Percentiles rank a stretch among this genome's conserved stretches.
These are phyloP conservation scores for Byasa hedistus DNA, from an alignment of 2,888 invertebrate species.

Conservation along the genomic window DNA sequence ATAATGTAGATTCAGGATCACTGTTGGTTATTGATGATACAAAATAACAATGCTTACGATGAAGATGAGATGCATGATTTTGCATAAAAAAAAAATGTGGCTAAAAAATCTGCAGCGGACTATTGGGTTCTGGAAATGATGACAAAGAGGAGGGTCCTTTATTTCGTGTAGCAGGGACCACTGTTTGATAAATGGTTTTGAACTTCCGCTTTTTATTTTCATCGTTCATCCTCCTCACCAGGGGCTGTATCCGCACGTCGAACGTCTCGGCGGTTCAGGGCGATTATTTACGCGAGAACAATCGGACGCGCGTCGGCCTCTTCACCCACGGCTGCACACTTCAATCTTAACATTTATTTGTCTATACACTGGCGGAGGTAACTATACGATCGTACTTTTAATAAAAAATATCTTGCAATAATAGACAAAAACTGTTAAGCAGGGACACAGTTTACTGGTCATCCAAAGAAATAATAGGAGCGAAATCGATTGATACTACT, in stretches of 20 bases:
- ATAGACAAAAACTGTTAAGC: not conserved
- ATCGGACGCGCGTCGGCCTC: slow-evolving; percentile 23
- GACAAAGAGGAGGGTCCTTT: slow-evolving; percentile 15
- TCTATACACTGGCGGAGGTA: not conserved
- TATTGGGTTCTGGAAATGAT: not conserved
- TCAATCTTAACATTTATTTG: not conserved
- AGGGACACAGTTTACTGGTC: not conserved
- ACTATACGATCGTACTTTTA: not conserved
- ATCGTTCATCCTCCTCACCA: slow-evolving; percentile 53
- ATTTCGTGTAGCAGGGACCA: slow-evolving; percentile 49
- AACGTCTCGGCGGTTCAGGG: slow-evolving; percentile 58
- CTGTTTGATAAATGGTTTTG: slow-evolving; percentile 72
- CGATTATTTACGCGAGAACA: slow-evolving; percentile 64
- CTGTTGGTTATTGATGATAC: no score
- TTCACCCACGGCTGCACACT: slow-evolving; percentile 9
- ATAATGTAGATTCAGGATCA: no score
- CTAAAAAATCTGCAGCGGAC: not conserved
- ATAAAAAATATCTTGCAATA: not conserved
- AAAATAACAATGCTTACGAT: no score
- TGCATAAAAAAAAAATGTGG: not conserved
- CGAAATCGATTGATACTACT: not conserved
- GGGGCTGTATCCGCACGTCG: slow-evolving; percentile 43
- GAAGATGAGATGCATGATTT: not conserved
- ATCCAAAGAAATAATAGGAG: not conserved
- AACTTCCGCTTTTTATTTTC: slow-evolving; percentile 66